Evolutionary conservation across 2,888 invertebrate genomes (phyloP).

Genomic region (Drosophila quinaria): DNA sequence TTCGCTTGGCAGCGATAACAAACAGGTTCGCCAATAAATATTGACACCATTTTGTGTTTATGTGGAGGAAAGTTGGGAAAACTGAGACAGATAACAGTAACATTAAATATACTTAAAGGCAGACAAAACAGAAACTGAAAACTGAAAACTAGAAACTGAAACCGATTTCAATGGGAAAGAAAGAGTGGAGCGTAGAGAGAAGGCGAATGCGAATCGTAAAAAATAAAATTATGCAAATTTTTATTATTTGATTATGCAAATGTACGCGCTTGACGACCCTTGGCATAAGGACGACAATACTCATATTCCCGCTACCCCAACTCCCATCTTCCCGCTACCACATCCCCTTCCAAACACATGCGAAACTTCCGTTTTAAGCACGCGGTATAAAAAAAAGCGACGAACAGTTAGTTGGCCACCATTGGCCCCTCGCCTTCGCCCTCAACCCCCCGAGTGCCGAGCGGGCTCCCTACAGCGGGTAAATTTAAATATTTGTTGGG

Average conservation of each 20-base stretch:
- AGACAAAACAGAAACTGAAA: conserved; percentile 68
- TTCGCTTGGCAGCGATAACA: conserved; percentile 71
- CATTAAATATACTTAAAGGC: conserved; percentile 56
- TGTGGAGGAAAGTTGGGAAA: conserved; percentile 25
- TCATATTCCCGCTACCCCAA: conserved; percentile 34
- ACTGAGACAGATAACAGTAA: conserved; percentile 65
- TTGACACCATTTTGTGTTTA: conserved; percentile 79
- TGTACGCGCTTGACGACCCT: conserved; percentile 85
- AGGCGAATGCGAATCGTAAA: conserved; percentile 77
- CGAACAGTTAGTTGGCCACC: conserved; percentile 72
- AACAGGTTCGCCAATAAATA: conserved; percentile 82
- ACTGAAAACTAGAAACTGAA: conserved; percentile 58
- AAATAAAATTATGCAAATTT: conserved; percentile 85
- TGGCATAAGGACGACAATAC: conserved; percentile 85
- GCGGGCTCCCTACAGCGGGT: conserved; percentile 51
- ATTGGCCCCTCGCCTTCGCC: conserved; percentile 23
- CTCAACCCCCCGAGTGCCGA: conserved; percentile 2
- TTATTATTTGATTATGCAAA: conserved; percentile 86
- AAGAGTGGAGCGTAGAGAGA: conserved; percentile 18
- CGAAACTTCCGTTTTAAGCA: conserved; percentile 59
- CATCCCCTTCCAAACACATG: conserved; percentile 36
- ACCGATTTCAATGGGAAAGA: conserved; percentile 13
- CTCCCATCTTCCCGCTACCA: not conserved
- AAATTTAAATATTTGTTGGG: conserved; percentile 74
- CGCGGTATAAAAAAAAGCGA: conserved; percentile 34